Evolutionary conservation across 2,113 vertebrate genomes (phyloP), one percentile per base, ranked within the genome.

Genomic region (Rhegmatorhina hoffmannsi): DNA sequence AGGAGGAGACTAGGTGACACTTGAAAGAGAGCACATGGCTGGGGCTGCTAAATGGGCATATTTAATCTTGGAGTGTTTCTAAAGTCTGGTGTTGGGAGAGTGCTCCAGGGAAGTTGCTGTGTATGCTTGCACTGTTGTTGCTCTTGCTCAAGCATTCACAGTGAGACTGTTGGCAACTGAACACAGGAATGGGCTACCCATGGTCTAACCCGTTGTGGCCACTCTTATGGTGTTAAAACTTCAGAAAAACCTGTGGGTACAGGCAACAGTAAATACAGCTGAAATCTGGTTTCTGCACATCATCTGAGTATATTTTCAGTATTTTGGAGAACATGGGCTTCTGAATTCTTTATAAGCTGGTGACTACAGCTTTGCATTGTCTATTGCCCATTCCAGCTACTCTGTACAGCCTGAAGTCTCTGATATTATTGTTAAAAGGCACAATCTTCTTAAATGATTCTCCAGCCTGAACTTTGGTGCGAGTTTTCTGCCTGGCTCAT

Each of bases 381-480:
- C 29, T 78, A 40, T 87, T 5, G 3, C 23, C 70, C 55, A 11
- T 58, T 79, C 28, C 46, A 64, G 70, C 58, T 85, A 76, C 43
- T 0, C 43, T 0, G 0, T 47, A 44, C 25, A 69, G 66, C n/a
- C 36, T n/a, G 1, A 53, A 53, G 53, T 68, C 75, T 80, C 82
- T 93, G 83, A 38, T 88, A 69, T 31, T 80, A 6, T 36, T 84
- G 72, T 88, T 84, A 58, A 94, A 90, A 84, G 80, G 58, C 86
- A 53, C 38, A 23, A 17, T 93, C 88, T 79, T 63, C 76, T 92
- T 47, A 81, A 75, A 72, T 58, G 69, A 53, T 90, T 93, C 84
- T 38, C 49, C 60, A 66, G 83, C 58, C 93, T 94, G 90, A 95
- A 96, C 96, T 96, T 97, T 96, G 92, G 49, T 95, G 88, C 90